A percentile compares a stretch with the other conserved stretches of the same genome.
Conservation (phyloP, 2,888 invertebrate genomes). For the Agapostemon virescens region DNA sequence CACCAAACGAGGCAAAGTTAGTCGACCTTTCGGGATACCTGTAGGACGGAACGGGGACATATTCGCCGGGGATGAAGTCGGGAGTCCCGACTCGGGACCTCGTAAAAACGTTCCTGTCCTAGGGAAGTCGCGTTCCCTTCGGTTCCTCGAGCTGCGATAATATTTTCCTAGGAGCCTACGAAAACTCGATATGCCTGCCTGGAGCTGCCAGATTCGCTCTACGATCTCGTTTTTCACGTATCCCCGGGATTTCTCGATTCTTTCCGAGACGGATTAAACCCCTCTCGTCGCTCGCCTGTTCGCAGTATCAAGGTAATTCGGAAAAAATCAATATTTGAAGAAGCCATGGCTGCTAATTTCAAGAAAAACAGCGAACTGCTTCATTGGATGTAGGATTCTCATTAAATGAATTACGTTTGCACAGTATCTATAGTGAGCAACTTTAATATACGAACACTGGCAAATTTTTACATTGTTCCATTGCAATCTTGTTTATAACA, state of each 20-base stretch:
- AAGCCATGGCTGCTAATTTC: background rate
- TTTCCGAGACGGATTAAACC: conserved; percentile 34
- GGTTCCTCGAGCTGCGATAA: conserved; percentile 66
- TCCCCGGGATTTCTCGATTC: conserved; percentile 24
- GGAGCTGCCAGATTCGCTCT: conserved; percentile 16
- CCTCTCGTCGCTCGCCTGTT: background rate
- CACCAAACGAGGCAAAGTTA: conserved; percentile 73
- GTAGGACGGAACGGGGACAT: conserved; percentile 17
- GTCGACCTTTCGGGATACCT: conserved; percentile 54
- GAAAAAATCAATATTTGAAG: conserved; percentile 11
- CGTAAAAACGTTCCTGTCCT: conserved; percentile 52
- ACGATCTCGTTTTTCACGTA: conserved; percentile 49
- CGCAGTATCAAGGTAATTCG: background rate
- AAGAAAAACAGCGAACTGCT: background rate
- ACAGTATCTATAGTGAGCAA: too few relatives aligned
- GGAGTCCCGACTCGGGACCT: conserved; percentile 13
- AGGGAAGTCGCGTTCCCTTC: conserved; percentile 41
- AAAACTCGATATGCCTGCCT: conserved; percentile 61
- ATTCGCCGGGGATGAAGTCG: conserved; percentile 28
- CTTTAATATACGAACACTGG: too few relatives aligned
- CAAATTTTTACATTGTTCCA: too few relatives aligned
- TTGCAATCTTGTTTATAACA: too few relatives aligned
- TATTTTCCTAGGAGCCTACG: conserved; percentile 71
- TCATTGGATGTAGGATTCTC: background rate
- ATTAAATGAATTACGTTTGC: too few relatives aligned